These are phyloP conservation scores for Perognathus longimembris DNA, from an alignment of 2,113 vertebrate genomes.

Conservation along the genomic window DNA sequence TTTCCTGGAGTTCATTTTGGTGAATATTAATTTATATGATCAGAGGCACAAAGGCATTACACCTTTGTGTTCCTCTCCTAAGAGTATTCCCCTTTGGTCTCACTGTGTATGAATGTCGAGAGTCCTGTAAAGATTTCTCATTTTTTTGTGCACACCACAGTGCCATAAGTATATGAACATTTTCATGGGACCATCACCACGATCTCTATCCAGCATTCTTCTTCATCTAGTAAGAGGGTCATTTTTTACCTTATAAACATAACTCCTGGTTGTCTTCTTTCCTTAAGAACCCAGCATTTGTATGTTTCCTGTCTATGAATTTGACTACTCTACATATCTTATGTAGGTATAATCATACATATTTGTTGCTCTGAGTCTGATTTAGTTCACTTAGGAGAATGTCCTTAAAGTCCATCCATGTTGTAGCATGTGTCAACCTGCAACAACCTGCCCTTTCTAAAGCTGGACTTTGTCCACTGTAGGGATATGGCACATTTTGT, in stretches of 20 bases:
- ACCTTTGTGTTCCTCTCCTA: too few species aligned
- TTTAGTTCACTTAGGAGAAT: not conserved
- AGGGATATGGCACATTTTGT: not conserved
- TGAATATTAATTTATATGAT: too few species aligned
- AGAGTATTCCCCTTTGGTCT: too few species aligned
- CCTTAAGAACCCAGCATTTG: too few species aligned
- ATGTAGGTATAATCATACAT: not conserved
- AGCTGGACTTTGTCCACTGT: not conserved
- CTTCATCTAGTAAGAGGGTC: not conserved
- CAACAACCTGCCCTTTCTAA: not conserved
- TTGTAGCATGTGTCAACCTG: not conserved
- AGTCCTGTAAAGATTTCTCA: not conserved
- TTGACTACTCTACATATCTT: not conserved
- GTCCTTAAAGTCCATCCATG: not conserved
- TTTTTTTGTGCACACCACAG: not conserved
- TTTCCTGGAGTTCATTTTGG: too few species aligned
- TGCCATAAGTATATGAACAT: not conserved
- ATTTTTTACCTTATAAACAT: not conserved
- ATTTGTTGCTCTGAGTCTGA: not conserved
- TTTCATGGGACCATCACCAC: accelerated
- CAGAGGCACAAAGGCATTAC: too few species aligned
- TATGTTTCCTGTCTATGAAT: not conserved
- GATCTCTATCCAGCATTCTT: too few species aligned
- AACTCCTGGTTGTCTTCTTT: not conserved
- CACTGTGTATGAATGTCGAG: too few species aligned